phyloP scores from a whole-genome alignment of 2,888 invertebrate species.

The Hypsopygia costalis region DNA sequence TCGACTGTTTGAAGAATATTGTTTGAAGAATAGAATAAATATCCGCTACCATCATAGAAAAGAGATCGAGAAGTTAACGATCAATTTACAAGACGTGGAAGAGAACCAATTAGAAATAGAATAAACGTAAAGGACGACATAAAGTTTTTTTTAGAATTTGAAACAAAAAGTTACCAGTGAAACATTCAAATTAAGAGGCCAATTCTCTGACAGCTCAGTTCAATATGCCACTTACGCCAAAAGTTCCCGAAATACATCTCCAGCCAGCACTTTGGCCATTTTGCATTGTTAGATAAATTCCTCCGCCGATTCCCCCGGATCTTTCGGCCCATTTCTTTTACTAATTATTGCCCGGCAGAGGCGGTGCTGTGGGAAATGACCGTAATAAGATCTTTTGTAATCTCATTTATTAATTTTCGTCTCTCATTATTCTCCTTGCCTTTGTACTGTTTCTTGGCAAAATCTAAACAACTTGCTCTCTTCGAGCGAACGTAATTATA shows the following conservation, averaged over 20 bases:
- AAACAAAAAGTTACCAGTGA: too few relatives aligned
- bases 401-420: constrained; percentile 55
- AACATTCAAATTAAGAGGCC: too few relatives aligned
- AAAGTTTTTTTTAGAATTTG: too few relatives aligned
- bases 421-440: constrained; percentile 43
- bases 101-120: too few relatives aligned
- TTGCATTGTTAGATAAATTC: constrained; percentile 28
- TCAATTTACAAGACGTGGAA: too few relatives aligned
- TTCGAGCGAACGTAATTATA: constrained; percentile 31
- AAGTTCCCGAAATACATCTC: too few relatives aligned
- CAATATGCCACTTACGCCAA: background rate
- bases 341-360: constrained; percentile 58
- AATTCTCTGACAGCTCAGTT: too few relatives aligned
- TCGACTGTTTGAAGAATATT: too few relatives aligned
- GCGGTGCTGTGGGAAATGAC: constrained; percentile 54
- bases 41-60: too few relatives aligned
- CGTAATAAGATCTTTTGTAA: constrained; percentile 70
- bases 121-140: too few relatives aligned
- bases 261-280: constrained; percentile 9
- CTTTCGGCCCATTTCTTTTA: constrained; percentile 44
- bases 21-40: too few relatives aligned
- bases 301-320: constrained; percentile 22
- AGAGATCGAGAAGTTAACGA: too few relatives aligned
- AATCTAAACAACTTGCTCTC: constrained; percentile 44
- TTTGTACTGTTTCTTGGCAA: constrained; percentile 36